Evolutionary conservation across 2,113 vertebrate species (phyloP), one percentile per base, ranked within the genome.

Genomic region (Nicator chloris): DNA sequence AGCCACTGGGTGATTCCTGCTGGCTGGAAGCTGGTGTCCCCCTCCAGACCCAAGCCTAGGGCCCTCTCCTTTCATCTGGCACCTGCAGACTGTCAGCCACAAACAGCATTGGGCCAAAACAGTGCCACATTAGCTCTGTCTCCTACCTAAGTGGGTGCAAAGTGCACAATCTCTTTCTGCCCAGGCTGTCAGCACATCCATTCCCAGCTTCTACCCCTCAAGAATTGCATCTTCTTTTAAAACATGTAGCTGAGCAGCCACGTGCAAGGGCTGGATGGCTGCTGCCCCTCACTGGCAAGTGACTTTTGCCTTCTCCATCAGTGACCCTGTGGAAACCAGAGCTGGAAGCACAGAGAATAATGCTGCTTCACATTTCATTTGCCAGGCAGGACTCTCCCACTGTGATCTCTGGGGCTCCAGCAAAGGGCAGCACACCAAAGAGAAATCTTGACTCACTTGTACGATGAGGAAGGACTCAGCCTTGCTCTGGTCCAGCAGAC

Each of bases 71-170:
- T 35, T 10, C 40, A 8, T 7, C 57, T n/a, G 77, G 44, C 53
- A 30, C 40, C 3, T 5, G 17, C 91, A 68, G 39, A 9, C 28
- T 56, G 28, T 5, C 31, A 21, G 60, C 35, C 50, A 63, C 17
- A 33, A 76, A 11, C 0, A 27, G 49, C 13, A 47, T 1, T 20
- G 56, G 50, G 73, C 50, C 73, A 66, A 63, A 68, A 19, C 4
- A 11, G 7, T 4, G 42, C 19, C 21, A 4, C 19, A 1, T 27
- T 3, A 16, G 13, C 50, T 84, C 81, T 63, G 26, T 19, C n/a
- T 39, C 11, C 35, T 33, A 5, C 1, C 0, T 2, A 2, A 45
- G 27, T 3, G 21, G 16, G 12, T 72, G 59, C 26, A 51, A 83
- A 57, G 35, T 0, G 3, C 59, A 72, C 0, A 0, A 21, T 14